These are phyloP conservation scores for Tychaedon coryphoeus DNA, from an alignment of 2,113 vertebrate genomes.

Conservation along the genomic window DNA sequence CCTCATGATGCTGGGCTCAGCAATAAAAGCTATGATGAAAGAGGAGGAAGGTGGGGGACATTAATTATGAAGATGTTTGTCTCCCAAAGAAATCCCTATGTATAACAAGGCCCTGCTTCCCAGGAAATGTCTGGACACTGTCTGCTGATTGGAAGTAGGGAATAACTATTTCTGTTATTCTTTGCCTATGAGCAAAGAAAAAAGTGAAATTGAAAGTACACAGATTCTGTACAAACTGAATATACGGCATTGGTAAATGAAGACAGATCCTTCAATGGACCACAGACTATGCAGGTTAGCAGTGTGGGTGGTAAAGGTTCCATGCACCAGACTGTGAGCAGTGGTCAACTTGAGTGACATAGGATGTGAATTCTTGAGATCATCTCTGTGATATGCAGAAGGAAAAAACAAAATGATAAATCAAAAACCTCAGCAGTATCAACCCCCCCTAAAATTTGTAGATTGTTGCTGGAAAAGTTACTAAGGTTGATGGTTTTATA, in stretches of 20 bases:
- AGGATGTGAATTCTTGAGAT: background rate
- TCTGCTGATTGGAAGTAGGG: background rate
- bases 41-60: rapidly evolving
- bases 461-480: background rate
- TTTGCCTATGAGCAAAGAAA: background rate
- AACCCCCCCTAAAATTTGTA: background rate
- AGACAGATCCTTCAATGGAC: background rate
- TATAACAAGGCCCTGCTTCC: background rate
- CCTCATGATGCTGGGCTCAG: rapidly evolving
- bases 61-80: background rate
- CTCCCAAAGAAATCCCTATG: rapidly evolving
- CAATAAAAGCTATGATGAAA: background rate
- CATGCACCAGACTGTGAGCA: background rate
- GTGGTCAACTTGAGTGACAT: background rate
- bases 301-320: background rate
- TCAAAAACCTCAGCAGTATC: background rate
- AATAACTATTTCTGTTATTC: background rate
- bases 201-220: background rate
- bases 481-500: background rate
- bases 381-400: background rate
- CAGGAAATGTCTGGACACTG: background rate
- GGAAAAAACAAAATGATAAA: background rate
- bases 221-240: background rate
- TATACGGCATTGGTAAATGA: background rate
- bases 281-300: background rate